These are phyloP conservation scores for Patagioenas fasciata DNA, from an alignment of 2,113 vertebrate genomes.

Conservation along the genomic window DNA sequence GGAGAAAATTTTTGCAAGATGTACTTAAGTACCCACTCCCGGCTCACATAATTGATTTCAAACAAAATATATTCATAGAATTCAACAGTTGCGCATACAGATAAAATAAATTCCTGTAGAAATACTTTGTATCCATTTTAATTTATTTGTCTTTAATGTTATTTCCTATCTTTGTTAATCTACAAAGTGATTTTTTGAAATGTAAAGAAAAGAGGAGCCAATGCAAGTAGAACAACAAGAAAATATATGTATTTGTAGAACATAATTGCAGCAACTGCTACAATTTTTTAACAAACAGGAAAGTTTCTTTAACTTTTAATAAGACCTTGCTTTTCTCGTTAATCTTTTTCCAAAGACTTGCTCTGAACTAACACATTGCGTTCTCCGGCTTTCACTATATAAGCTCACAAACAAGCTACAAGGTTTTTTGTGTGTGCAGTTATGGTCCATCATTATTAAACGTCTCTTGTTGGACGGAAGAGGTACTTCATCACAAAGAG, in stretches of 20 bases:
- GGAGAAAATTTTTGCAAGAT: not conserved
- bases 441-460: constrained; percentile 94
- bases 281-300: not conserved
- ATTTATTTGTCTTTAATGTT: not conserved
- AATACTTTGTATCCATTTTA: not conserved
- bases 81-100: not conserved
- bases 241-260: rapidly evolving
- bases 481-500: constrained; percentile 88
- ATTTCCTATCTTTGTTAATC: not conserved
- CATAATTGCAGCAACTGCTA: not conserved
- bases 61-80: not conserved
- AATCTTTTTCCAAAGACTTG: not conserved
- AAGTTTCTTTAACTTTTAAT: not conserved
- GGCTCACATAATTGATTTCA: not conserved
- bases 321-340: not conserved
- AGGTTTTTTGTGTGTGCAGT: constrained; percentile 75
- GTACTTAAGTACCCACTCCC: not conserved
- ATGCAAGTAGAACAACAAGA: not conserved
- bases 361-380: not conserved
- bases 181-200: not conserved
- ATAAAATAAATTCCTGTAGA: not conserved
- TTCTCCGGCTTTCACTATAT: not conserved
- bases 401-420: constrained; percentile 62
- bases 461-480: constrained; percentile 88
- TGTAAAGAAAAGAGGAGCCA: not conserved